Evolutionary conservation across 2,113 vertebrate genomes (phyloP), one percentile per base, ranked within the genome.

Genomic region (Axis porcinus): DNA sequence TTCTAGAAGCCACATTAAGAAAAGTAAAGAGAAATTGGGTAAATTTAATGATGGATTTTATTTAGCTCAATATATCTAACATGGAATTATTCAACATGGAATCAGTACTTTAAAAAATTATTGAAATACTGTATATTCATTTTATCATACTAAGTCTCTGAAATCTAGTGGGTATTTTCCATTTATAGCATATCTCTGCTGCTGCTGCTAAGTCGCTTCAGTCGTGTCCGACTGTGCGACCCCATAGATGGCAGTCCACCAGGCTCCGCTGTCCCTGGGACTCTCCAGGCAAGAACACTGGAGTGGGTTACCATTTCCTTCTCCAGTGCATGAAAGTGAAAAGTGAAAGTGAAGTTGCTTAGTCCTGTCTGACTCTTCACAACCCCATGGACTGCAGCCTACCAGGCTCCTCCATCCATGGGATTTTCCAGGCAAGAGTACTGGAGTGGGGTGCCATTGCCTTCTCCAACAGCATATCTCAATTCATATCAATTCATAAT

Each of bases 91-190:
- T 81, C 13, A 92, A 86, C 81, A 93, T 76, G 40, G 60, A 87
- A 64, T 64, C 15, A 74, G 81, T 89, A 36, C 25, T 47, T 67
- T 83, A 33, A 67, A 87, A 85, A 87, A 55, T 57, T 64, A 86
- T 2, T 93, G 76, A 89, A 84, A 89, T 92, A 58, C 67, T 94
- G 82, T 81, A 83, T 36, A 33, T 91, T 84, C 10, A 67, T 91
- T 91, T 89, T 45, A 81, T 57, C 88, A 97, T 60, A 54, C 7
- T 74, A 79, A 60, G 43, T 96, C 82, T 95, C 94, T 93, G 45
- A 97, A 76, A 86, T 33, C 30, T 62, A 17, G 62, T 89, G 2
- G 55, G 27, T 43, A 87, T 93, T 78, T 96, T 93, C 81, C 55
- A 93, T 50, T 27, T 40, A 57, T 3, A 74, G 55, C 47, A 58